Evolutionary conservation across 1,140 invertebrate species (phyloP), one percentile per base, ranked within the genome.

Genomic region (Neelides sp.): DNA sequence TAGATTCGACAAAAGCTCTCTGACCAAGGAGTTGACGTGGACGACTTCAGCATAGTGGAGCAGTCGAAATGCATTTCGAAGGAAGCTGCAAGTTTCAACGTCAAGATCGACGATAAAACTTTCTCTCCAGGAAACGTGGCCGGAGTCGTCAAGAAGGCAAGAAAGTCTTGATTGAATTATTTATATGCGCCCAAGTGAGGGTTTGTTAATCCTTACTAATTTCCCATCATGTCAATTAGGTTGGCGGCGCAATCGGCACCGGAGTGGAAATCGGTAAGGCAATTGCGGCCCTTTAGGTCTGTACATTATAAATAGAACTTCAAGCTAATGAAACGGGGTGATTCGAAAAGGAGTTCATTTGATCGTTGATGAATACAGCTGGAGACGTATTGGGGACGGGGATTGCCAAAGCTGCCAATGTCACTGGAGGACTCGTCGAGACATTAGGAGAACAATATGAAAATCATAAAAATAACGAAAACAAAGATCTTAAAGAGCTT

Each of bases 91-190:
- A 76, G 75, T 3, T 68, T 82, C 2, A 77, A 83, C 60, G 77
- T 86, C 35, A 77, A 78, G 59, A 76, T 85, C 37, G 75, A 85
- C 55, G 78, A 78, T 0, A 71, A 81, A 4, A 86, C 84, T 0
- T 83, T 87, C 62, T 79, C 75, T 0, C 69, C 79, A 0, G 72
- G 80, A 46, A 80, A 76, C 55, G 70, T 83, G n/a, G 80, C 77
- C 0, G 72, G 74, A 7, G 75, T 75, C 1, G 75, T 84, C 0
- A 71, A 76, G 26, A 82, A 80, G 64, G 80, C 57, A 47, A 42
- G 22, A 23, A 35, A 27, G 15, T 5, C 1, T 12, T 37, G 27
- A 47, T 35, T 22, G 40, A 48, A 15, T 3, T n/a, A n/a, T 13
- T 37, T 12, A 13, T 22, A 37, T n/a, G 19, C 27, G 5, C 12